These are phyloP conservation scores for Hycleus cichorii DNA, from an alignment of 1,140 invertebrate species.

Conservation along the genomic window DNA sequence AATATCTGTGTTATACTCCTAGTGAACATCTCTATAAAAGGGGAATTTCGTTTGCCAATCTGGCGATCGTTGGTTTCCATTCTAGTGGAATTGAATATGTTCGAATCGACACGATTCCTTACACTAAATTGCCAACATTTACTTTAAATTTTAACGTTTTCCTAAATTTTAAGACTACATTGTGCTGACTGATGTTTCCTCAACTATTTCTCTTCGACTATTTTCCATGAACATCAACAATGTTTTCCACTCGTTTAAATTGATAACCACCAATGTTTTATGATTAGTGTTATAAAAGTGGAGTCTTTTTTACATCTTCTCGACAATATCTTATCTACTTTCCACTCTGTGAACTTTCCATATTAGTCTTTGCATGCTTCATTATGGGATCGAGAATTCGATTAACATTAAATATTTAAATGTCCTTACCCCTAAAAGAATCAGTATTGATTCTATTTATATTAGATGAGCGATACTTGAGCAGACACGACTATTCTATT, in stretches of 20 bases:
- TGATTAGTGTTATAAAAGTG: conserved; percentile 17
- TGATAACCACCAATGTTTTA: conserved; percentile 25
- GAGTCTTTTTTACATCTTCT: conserved; percentile 5
- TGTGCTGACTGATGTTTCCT: conserved; percentile 33
- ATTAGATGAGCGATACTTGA: not conserved
- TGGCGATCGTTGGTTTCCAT: not conserved
- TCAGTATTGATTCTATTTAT: conserved; percentile 6
- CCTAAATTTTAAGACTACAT: conserved; percentile 16
- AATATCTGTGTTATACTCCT: too few species aligned
- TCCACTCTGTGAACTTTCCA: conserved; percentile 14
- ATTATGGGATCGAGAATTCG: conserved; percentile 10
- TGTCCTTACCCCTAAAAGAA: not conserved
- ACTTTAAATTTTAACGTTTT: conserved; percentile 33
- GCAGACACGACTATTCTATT: not conserved
- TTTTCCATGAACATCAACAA: not conserved
- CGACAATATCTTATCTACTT: conserved; percentile 13
- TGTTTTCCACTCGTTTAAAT: conserved; percentile 23
- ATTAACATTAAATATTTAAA: conserved; percentile 11
- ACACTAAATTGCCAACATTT: conserved; percentile 32
- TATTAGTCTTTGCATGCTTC: conserved; percentile 9
- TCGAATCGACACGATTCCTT: conserved; percentile 30
- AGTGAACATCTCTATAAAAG: too few species aligned
- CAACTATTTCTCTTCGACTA: conserved; percentile 5
- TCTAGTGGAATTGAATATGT: conserved; percentile 29
- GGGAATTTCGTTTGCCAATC: too few species aligned